These are phyloP conservation scores for Pithys albifrons DNA, from an alignment of 2,113 vertebrate genomes.

Conservation along the genomic window DNA sequence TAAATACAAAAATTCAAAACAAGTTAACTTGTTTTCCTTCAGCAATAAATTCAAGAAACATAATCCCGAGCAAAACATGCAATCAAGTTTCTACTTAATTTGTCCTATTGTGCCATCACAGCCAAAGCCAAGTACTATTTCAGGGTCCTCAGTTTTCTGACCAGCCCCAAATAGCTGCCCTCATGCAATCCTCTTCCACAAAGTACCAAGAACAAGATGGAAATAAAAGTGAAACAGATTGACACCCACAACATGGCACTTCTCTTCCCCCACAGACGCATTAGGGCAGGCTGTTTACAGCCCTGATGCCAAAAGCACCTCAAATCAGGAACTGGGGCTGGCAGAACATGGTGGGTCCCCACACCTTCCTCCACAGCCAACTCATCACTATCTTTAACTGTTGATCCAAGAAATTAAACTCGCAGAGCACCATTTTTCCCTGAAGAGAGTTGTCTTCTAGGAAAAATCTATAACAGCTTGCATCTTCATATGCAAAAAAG, in stretches of 20 bases:
- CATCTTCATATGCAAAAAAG: neutral
- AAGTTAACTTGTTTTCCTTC: neutral
- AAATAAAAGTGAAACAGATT: neutral
- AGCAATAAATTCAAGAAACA: neutral
- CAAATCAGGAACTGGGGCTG: neutral
- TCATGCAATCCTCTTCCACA: neutral
- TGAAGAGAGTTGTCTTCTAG: neutral
- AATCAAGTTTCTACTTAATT: neutral
- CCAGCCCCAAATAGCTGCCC: neutral
- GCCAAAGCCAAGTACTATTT: neutral
- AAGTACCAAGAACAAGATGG: neutral
- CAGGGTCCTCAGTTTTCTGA: neutral
- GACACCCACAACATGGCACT: neutral
- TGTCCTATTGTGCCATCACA: neutral
- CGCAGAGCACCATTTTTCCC: neutral
- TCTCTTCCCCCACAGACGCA: accelerated
- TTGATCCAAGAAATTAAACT: neutral
- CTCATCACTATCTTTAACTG: neutral
- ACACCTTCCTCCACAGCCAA: neutral
- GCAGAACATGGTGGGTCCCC: neutral
- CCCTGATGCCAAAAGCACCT: too few relatives aligned
- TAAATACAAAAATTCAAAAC: neutral
- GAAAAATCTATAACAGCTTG: neutral
- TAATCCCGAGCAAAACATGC: neutral
- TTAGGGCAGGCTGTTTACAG: neutral